Evolutionary conservation across 2,888 invertebrate genomes (phyloP).

Genomic region (Cataglyphis cursor): DNA sequence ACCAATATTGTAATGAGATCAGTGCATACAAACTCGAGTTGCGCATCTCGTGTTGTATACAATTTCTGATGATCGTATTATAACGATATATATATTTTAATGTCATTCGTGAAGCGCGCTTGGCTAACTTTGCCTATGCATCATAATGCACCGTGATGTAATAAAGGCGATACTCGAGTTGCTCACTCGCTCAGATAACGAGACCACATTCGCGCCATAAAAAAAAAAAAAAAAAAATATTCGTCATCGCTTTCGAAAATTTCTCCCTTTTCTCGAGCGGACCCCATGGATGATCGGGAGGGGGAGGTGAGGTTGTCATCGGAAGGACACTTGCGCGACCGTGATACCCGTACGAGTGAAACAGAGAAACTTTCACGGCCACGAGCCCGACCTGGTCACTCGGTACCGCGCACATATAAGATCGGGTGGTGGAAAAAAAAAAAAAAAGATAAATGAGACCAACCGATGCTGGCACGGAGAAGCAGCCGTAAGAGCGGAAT

Average conservation of each 20-base stretch:
- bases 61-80: not conserved
- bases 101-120: not conserved
- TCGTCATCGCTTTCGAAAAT: conserved; percentile 74
- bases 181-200: conserved; percentile 16
- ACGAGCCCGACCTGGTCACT: conserved; percentile 83
- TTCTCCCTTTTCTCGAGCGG: conserved; percentile 70
- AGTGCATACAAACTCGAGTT: not conserved
- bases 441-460: conserved; percentile 62
- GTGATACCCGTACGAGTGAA: conserved; percentile 71
- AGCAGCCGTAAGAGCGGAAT: conserved; percentile 73
- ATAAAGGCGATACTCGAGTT: conserved; percentile 8
- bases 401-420: conserved; percentile 59
- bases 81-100: too few species aligned
- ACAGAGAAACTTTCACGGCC: conserved; percentile 84
- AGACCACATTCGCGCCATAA: not conserved
- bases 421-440: conserved; percentile 53
- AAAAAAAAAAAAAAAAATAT: conserved; percentile 60
- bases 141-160: not conserved
- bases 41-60: not conserved
- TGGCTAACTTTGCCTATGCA: not conserved
- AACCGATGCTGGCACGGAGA: conserved; percentile 47
- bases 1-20: not conserved
- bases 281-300: conserved; percentile 21
- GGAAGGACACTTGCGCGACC: conserved; percentile 53
- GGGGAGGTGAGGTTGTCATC: not conserved